These are phyloP conservation scores for Xanthorhoe spadicearia DNA, from an alignment of 2,888 invertebrate genomes.

Conservation along the genomic window DNA sequence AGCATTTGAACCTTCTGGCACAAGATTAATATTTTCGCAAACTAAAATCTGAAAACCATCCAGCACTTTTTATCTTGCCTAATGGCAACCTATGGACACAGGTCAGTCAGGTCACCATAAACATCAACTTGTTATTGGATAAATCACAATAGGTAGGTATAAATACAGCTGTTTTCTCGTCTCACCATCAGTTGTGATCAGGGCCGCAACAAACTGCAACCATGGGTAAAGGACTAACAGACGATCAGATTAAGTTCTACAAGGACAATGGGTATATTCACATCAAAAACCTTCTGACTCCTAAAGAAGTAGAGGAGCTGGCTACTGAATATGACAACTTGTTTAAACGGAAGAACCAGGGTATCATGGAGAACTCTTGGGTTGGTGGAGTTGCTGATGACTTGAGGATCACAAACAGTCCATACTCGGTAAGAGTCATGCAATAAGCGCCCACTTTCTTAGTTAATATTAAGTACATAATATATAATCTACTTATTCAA, in stretches of 20 bases:
- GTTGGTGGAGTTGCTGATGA: constrained; percentile 69
- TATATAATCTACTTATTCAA: too few species aligned
- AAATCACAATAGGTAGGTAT: constrained; percentile 16
- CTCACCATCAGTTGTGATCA: constrained; percentile 18
- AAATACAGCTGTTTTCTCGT: constrained; percentile 19
- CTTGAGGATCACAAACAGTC: constrained; percentile 55
- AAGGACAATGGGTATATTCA: constrained; percentile 82
- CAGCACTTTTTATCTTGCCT: not conserved
- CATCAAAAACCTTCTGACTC: constrained; percentile 73
- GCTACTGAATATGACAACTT: constrained; percentile 79
- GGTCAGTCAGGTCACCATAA: constrained; percentile 36
- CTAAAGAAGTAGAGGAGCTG: constrained; percentile 73
- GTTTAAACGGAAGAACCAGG: constrained; percentile 75
- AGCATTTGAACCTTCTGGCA: too few species aligned
- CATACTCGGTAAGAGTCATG: constrained; percentile 63
- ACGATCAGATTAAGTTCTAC: constrained; percentile 78
- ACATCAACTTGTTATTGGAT: constrained; percentile 9
- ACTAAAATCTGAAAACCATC: not conserved
- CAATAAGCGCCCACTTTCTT: too few species aligned
- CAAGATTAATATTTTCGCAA: too few species aligned
- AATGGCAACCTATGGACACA: constrained; percentile 18
- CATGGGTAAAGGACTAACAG: constrained; percentile 63
- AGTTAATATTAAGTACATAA: too few species aligned
- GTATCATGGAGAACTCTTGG: constrained; percentile 83
- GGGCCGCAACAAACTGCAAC: constrained; percentile 7